Percentiles rank a stretch among this genome's conserved stretches.
phyloP scores from a whole-genome alignment of 2,888 invertebrate genomes.

The Ochropleura leucogaster region DNA sequence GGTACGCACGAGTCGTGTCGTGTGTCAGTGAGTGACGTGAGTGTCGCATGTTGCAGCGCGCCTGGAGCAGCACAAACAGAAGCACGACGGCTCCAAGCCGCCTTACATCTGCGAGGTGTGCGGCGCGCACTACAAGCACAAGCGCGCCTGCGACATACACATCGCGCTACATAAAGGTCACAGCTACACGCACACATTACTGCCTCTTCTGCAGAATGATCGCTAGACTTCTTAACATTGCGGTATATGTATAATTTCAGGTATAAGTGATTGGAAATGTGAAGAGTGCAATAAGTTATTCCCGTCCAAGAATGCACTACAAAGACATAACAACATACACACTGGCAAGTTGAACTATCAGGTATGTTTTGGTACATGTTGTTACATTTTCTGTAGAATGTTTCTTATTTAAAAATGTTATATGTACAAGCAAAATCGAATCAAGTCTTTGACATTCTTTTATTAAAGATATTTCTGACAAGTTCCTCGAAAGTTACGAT shows the following conservation, averaged over 20 bases:
- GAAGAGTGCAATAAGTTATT: constrained; percentile 91
- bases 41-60: constrained; percentile 75
- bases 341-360: constrained; percentile 91
- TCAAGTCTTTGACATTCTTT: background rate
- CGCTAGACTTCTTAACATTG: background rate
- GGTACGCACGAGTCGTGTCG: no score
- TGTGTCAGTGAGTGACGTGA: no score
- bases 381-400: no score
- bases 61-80: constrained; percentile 82
- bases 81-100: constrained; percentile 86
- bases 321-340: constrained; percentile 91
- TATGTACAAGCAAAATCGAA: background rate
- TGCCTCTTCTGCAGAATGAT: background rate
- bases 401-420: background rate
- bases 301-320: constrained; percentile 91
- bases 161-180: constrained; percentile 90
- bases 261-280: constrained; percentile 91
- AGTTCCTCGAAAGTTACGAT: background rate
- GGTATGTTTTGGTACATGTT: constrained; percentile 69
- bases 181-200: no score
- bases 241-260: constrained; percentile 70
- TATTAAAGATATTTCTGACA: background rate
- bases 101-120: constrained; percentile 90
- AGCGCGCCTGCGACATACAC: constrained; percentile 91
- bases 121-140: constrained; percentile 92